Evolutionary conservation across 2,797 vertebrate species (phyloP).

Genomic region (Gallinago stenura): DNA sequence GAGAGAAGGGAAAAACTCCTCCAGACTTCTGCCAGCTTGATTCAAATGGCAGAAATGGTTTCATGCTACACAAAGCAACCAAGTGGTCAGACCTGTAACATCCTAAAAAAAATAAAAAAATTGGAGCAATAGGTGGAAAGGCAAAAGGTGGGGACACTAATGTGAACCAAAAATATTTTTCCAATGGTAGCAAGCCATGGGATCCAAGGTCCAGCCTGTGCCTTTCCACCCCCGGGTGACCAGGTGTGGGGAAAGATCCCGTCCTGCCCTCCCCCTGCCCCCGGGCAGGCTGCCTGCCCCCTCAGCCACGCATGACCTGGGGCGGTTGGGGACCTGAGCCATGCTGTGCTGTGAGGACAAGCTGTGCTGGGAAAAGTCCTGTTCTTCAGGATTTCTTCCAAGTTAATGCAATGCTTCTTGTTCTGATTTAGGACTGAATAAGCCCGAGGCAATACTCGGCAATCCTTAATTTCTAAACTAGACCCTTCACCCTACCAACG

Average conservation of each 20-base stretch:
- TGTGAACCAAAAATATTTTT: not conserved
- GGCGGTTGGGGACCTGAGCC: accelerated
- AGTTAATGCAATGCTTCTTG: not conserved
- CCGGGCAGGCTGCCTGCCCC: not conserved
- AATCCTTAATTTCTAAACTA: not conserved
- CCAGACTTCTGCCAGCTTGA: not conserved
- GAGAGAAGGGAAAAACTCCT: not conserved
- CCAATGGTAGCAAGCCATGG: not conserved
- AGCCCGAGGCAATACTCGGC: not conserved
- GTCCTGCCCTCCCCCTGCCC: not conserved
- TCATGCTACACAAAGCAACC: not conserved
- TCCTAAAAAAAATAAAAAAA: not conserved
- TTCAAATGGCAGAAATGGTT: not conserved
- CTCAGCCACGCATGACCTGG: not conserved
- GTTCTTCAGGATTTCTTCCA: not conserved
- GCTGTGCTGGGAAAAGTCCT: not conserved
- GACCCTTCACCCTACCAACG: not conserved
- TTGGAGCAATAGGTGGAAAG: not conserved
- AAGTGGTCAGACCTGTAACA: not conserved
- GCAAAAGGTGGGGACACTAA: not conserved
- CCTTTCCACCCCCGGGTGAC: not conserved
- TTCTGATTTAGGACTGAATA: not conserved
- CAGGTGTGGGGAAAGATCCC: not conserved
- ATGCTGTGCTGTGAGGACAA: not conserved
- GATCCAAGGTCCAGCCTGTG: not conserved